A percentile compares a stretch with the other conserved stretches of the same genome.
Conservation (phyloP, 2,113 vertebrate genomes). For the Malurus elegans region DNA sequence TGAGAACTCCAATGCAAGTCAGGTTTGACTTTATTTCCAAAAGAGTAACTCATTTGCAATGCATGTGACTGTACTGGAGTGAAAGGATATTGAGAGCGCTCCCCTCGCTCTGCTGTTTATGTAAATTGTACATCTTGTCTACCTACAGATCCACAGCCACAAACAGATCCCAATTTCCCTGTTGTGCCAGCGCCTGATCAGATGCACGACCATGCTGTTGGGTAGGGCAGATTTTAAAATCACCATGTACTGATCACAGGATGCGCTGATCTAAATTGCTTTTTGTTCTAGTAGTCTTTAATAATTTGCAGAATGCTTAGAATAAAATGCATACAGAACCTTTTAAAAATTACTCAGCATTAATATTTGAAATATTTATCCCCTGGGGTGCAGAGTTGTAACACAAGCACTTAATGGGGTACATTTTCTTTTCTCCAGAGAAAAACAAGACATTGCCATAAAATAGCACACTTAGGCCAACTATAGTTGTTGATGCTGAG, state of each 20-base stretch:
- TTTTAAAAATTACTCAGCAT: conserved; percentile 51
- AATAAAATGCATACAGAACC: conserved; percentile 28
- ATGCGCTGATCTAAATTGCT: neutral
- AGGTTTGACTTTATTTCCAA: conserved; percentile 36
- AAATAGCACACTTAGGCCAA: conserved; percentile 6
- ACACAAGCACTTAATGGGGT: conserved; percentile 51
- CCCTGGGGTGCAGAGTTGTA: conserved; percentile 4
- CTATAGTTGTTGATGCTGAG: conserved; percentile 1
- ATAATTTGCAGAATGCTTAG: conserved; percentile 30
- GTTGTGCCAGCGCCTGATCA: neutral
- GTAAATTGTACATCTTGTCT: conserved; percentile 2
- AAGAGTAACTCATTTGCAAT: conserved; percentile 46
- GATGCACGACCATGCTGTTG: neutral
- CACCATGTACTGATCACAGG: neutral
- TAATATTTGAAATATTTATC: conserved; percentile 56
- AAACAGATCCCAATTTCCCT: neutral
- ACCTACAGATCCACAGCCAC: neutral
- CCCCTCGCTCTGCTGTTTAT: neutral
- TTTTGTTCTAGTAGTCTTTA: neutral
- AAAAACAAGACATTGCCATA: conserved; percentile 33
- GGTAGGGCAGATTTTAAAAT: neutral
- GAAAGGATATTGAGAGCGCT: neutral
- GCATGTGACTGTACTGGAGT: neutral
- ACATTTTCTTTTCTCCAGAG: conserved; percentile 41
- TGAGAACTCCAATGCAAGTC: conserved; percentile 33